Evolutionary conservation across 2,113 vertebrate species (phyloP), one percentile per base, ranked within the genome.

Genomic region (Synchiropus splendidus): DNA sequence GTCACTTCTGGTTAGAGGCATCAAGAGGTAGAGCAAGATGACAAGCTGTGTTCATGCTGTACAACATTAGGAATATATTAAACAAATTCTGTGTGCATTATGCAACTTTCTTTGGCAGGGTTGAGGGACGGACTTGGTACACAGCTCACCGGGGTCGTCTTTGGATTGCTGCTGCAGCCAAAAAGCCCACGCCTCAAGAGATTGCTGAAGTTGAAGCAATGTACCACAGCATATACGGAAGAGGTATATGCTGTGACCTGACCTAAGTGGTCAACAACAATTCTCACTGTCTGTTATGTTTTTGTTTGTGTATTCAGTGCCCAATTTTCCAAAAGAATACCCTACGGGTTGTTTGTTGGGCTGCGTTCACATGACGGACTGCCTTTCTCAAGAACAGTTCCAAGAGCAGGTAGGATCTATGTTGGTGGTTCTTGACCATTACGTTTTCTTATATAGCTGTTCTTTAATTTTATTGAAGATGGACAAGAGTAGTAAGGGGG

Each of bases 91-190:
- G n/a, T n/a, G n/a, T 10, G 39, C 1, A n/a, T 35, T 39, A 8
- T 47, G n/a, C 4, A 18, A 18, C 11, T 58, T 9, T 39, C 48
- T 70, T 40, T 50, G 32, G 30, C 57, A 98, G 94, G 75, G 90
- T 93, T 43, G 94, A 98, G 73, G 94, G 95, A 40, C 84, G 95
- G 72, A 90, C 88, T 6, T 99, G 95, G 95, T 98, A 98, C 72
- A 88, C 89, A 0, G 85, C 93, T 21, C 94, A 98, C 37, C 80
- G 95, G 43, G 95, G 95, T 18, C 85, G 91, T 30, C 82, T 99
- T 27, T 98, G 95, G 94, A 94, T 99, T 31, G 91, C 94, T 60
- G 89, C 94, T 37, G 93, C 93, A 17, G 91, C 89, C 48, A 94
- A 94, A 81, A 87, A 57, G 32, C 89, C 93, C 39, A 87, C 88